These are phyloP conservation scores for Nymphalis io DNA, from an alignment of 1,140 invertebrate species.

Conservation along the genomic window DNA sequence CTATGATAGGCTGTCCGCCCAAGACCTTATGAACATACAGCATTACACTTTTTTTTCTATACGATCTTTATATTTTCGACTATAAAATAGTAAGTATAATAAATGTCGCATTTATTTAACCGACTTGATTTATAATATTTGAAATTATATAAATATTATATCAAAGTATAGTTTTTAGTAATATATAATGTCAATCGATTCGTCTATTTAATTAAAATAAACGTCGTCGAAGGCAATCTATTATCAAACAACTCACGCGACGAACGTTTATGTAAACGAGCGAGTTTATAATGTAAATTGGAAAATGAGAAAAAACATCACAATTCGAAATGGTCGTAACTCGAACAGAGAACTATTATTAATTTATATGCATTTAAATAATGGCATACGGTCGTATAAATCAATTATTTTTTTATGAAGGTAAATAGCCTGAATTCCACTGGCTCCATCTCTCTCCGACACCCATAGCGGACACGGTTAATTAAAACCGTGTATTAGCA, in stretches of 20 bases:
- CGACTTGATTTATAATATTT: background rate
- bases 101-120: background rate
- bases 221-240: background rate
- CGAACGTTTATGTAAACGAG: conserved; percentile 25
- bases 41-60: conserved; percentile 2
- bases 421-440: conserved; percentile 53
- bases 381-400: conserved; percentile 54
- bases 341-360: conserved; percentile 47
- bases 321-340: conserved; percentile 43
- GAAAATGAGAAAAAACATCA: conserved; percentile 24
- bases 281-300: conserved; percentile 17
- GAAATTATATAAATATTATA: background rate
- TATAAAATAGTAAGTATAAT: background rate
- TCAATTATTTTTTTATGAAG: conserved; percentile 39
- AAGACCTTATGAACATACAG: background rate
- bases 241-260: conserved; percentile 13
- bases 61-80: background rate
- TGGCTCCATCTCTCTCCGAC: conserved; percentile 44
- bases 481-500: conserved; percentile 79
- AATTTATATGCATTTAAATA: conserved; percentile 61
- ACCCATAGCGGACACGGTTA: conserved; percentile 57
- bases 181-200: background rate
- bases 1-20: conserved; percentile 23
- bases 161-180: background rate
- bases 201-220: background rate